phyloP scores from a whole-genome alignment of 2,888 invertebrate species.

The Euplagia quadripunctaria region DNA sequence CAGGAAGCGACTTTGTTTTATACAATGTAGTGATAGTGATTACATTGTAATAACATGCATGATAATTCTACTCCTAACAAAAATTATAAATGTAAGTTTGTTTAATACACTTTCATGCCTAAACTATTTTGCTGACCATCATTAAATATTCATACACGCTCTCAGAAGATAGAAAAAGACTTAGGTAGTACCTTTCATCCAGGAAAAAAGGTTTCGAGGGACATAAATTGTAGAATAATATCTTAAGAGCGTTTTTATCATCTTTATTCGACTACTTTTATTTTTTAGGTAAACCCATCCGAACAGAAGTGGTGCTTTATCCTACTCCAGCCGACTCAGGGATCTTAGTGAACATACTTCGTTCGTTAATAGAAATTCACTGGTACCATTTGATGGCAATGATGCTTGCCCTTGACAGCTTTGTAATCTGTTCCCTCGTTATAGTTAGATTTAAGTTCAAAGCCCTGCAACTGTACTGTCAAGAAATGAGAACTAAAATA shows the following conservation, averaged over 20 bases:
- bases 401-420: conserved; percentile 63
- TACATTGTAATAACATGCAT: too few relatives aligned
- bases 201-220: too few relatives aligned
- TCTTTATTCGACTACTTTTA: background rate
- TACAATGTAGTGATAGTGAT: too few relatives aligned
- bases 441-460: conserved; percentile 64
- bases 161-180: too few relatives aligned
- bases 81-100: too few relatives aligned
- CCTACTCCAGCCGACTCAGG: conserved; percentile 58
- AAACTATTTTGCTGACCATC: too few relatives aligned
- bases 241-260: background rate
- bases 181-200: too few relatives aligned
- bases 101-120: too few relatives aligned
- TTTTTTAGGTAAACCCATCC: conserved; percentile 62
- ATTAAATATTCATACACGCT: too few relatives aligned
- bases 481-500: conserved; percentile 51
- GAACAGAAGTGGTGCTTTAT: conserved; percentile 64
- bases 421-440: conserved; percentile 59
- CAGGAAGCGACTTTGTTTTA: too few relatives aligned
- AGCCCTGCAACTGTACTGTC: conserved; percentile 61
- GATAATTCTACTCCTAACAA: too few relatives aligned
- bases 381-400: conserved; percentile 67
- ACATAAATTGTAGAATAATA: background rate
- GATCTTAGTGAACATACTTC: conserved; percentile 54
- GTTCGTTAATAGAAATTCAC: conserved; percentile 63